Percentiles rank a stretch among this genome's conserved stretches.
Conservation (phyloP, 2,113 vertebrate genomes). For the Rhinolophus sinicus region DNA sequence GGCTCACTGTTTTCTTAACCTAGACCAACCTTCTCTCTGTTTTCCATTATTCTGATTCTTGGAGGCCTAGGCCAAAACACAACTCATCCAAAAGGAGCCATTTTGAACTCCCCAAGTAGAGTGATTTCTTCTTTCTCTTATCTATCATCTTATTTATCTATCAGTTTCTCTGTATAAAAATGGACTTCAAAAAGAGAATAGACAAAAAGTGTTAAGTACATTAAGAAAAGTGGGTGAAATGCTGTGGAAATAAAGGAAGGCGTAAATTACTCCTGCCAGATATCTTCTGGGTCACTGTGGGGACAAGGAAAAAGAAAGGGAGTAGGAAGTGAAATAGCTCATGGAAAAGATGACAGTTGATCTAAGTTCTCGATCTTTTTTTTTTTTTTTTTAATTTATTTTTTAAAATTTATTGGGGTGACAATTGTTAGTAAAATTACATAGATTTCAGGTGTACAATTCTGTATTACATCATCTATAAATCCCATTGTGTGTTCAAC, state of each 20-base stretch:
- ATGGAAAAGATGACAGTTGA: neutral
- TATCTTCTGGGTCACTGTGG: neutral
- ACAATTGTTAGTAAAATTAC: too few relatives aligned
- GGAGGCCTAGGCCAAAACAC: neutral
- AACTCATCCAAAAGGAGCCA: neutral
- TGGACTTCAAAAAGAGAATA: neutral
- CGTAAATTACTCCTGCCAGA: neutral
- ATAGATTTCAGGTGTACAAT: too few relatives aligned
- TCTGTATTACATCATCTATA: too few relatives aligned
- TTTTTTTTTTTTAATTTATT: too few relatives aligned
- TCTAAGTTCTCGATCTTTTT: neutral
- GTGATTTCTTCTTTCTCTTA: neutral
- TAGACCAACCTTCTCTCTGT: neutral
- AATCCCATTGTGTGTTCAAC: too few relatives aligned
- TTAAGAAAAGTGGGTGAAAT: neutral
- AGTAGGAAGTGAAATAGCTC: neutral
- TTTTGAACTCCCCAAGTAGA: neutral
- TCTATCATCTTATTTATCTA: neutral
- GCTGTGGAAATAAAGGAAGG: neutral
- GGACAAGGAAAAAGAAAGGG: neutral
- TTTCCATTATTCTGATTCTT: neutral
- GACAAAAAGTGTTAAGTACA: neutral
- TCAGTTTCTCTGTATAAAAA: neutral
- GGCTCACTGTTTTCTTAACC: neutral
- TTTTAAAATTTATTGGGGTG: too few relatives aligned